These are phyloP conservation scores for Okapia johnstoni DNA, from an alignment of 2,113 vertebrate species.

Conservation along the genomic window DNA sequence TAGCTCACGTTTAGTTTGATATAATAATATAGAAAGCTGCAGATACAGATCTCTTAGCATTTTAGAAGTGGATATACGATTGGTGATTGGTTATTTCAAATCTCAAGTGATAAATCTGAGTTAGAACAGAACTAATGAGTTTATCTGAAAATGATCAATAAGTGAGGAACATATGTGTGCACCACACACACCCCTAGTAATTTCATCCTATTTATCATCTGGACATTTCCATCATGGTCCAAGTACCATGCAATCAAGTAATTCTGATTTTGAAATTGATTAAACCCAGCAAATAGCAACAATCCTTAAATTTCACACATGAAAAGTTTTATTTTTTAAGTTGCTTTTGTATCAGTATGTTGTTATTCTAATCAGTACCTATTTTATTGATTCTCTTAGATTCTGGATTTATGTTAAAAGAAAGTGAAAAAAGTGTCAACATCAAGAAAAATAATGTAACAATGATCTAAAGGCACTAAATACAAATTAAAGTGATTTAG, in stretches of 20 bases:
- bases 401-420: not conserved
- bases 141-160: conserved; percentile 26
- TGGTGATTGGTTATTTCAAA: conserved; percentile 29
- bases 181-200: not conserved
- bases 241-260: not conserved
- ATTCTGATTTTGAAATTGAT: conserved; percentile 22
- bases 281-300: not conserved
- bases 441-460: not conserved
- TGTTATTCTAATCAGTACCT: not conserved
- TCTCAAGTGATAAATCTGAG: not conserved
- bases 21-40: not conserved
- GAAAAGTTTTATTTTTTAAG: not conserved
- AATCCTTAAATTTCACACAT: not conserved
- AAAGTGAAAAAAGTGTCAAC: not conserved
- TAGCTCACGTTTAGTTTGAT: not conserved
- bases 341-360: not conserved
- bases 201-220: conserved; percentile 42
- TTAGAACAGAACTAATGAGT: conserved; percentile 26
- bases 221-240: not conserved
- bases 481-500: not conserved
- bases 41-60: not conserved
- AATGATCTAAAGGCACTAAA: not conserved
- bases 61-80: not conserved
- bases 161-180: not conserved
- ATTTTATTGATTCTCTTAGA: not conserved